phyloP scores from a whole-genome alignment of 2,113 vertebrate species.

The Pollimyrus isidori region DNA sequence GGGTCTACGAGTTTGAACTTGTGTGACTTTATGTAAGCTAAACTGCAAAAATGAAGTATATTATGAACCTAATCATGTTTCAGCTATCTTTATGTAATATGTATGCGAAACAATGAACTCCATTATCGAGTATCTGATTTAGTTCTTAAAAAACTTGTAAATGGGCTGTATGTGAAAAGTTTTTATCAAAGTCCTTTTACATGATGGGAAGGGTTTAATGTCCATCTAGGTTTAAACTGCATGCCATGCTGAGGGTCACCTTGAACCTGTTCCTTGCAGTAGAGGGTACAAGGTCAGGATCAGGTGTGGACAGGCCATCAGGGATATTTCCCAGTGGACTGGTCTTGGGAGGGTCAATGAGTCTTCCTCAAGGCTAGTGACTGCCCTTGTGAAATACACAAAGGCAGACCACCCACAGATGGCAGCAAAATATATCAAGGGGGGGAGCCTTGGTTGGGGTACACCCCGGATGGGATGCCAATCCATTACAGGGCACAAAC shows the following conservation, averaged over 20 bases:
- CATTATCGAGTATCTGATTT: neutral
- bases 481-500: neutral
- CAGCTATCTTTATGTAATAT: neutral
- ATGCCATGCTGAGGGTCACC: neutral
- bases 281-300: neutral
- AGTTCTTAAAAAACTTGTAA: neutral
- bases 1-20: neutral
- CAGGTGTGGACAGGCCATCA: neutral
- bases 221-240: neutral
- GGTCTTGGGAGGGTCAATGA: neutral
- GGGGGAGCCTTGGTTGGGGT: neutral
- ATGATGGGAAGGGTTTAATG: neutral
- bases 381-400: neutral
- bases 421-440: neutral
- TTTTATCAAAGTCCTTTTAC: neutral
- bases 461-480: neutral
- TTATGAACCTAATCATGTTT: neutral
- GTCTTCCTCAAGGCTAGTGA: neutral
- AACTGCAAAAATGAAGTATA: neutral
- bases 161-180: neutral
- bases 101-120: neutral
- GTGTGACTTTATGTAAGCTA: neutral
- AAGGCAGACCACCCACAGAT: neutral
- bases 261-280: neutral
- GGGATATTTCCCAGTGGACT: neutral